Base-by-base conservation (phyloP, 2,888 invertebrate species). In the Apotomis turbidana region DNA sequence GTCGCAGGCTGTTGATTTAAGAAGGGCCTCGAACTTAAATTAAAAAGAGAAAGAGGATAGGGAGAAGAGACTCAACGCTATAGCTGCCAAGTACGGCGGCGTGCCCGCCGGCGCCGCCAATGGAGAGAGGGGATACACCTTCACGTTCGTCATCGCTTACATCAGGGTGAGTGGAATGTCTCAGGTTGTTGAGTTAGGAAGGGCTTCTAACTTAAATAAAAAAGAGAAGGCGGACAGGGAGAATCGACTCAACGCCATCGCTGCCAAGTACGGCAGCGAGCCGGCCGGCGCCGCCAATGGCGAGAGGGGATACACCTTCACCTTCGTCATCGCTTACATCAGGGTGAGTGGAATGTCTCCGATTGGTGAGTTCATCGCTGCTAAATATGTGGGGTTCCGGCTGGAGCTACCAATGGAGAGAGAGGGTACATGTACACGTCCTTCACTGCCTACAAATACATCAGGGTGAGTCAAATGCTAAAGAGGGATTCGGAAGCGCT, bases 81-180 rank as follows among this genome's bases (percentile, higher is more conserved):
- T 99, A 60, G 98, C 97, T 0, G 94, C 95, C 1, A 87, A 94
- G 73, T 96, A 94, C 84, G 96, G 97, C 0, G 99, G 99, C 0
- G 93, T 99, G 44, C 96, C 98, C 0, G 99, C 97, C 0, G 99
- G 99, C 0, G 97, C 97, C 57, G 96, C 96, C 68, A 99, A 99
- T 83, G 99, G 99, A 0, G 97, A 98, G 86, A 95, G 98, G 54
- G 99, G 99, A 3, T 99, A 99, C 85, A 96, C 97, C 82, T 94
- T 99, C 59, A 99, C 99, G 0, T 99, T 99, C 87, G 98, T 99
- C 72, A 99, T 99, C 77, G 99, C 99, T 9, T 99, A 99, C 86
- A 96, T 99, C 57, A 95, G 99, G 90, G 98, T 98, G 85, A 95
- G 87, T 81, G 27, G 27, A 27, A 27, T 27, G 27, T 27, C 27